These are phyloP conservation scores for Atherinosoma microstoma DNA, from an alignment of 2,797 vertebrate species.

Conservation along the genomic window DNA sequence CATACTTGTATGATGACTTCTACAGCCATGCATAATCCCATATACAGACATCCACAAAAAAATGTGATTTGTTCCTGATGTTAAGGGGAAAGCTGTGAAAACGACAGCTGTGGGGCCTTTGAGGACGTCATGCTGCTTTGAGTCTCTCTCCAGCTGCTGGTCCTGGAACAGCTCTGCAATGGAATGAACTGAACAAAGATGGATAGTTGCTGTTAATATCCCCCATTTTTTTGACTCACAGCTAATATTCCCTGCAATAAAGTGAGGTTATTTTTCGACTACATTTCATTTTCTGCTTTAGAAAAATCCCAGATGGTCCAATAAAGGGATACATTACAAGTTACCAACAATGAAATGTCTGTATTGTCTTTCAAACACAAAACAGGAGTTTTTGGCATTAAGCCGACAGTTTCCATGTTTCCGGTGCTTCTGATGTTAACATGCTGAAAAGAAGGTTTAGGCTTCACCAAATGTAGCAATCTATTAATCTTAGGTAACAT, in stretches of 20 bases:
- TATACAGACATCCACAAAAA: constrained; percentile 44
- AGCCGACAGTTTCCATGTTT: constrained; percentile 80
- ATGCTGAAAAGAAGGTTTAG: constrained; percentile 51
- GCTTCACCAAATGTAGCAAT: constrained; percentile 72
- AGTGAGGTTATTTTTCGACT: constrained; percentile 28
- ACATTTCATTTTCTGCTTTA: constrained; percentile 35
- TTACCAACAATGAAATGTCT: constrained; percentile 32
- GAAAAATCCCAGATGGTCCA: constrained; percentile 18
- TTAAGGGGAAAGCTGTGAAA: constrained; percentile 74
- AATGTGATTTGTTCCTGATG: constrained; percentile 54
- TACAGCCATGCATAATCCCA: constrained; percentile 40
- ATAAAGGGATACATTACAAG: constrained; percentile 38
- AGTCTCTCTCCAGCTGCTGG: constrained; percentile 53
- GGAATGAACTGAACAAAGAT: constrained; percentile 62
- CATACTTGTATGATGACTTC: constrained; percentile 33
- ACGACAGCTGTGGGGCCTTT: constrained; percentile 76
- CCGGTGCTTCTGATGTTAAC: constrained; percentile 60
- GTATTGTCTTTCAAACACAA: constrained; percentile 61
- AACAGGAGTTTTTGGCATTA: constrained; percentile 70
- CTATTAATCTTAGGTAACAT: constrained; percentile 79
- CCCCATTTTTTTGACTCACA: constrained; percentile 45
- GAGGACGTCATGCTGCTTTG: constrained; percentile 59
- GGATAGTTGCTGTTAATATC: constrained; percentile 47
- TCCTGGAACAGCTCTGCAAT: constrained; percentile 41
- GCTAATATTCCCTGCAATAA: constrained; percentile 15